Base-by-base conservation (phyloP, 2,888 invertebrate genomes). In the Poecilus cupreus region DNA sequence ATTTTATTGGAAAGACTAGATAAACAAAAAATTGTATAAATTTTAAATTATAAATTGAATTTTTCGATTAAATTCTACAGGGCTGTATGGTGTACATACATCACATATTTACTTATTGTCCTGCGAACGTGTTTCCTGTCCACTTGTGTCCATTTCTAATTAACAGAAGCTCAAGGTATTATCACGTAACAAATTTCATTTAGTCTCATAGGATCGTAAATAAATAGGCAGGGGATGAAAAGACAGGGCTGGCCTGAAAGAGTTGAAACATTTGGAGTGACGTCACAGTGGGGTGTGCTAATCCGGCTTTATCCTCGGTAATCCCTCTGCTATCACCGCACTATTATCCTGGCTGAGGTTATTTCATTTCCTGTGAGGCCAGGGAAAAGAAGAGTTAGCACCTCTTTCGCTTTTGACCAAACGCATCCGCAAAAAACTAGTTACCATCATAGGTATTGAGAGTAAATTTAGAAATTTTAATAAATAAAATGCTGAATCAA, bases 181-280 rank as follows among this genome's bases (percentile, higher is more conserved):
- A 81, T 60, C 60, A 57, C 81, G 43, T 72, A 75, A 81, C 81
- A 81, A 81, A 81, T 81, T 79, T 79, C 79, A 79, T 79, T 78
- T 70, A 70, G 51, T 32, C 37, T 8, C 16, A 11, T 26, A 37
- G 57, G 46, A 13, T 51, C 32, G 75, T 75, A 75, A 81, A 81
- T 81, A 81, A 81, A 81, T 81, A 75, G 46, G 43, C 18, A 22
- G 39, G 32, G 70, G 72, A 79, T 79, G 72, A 37, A 80, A 51
- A 54, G 72, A 72, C 80, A 24, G 43, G 74, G 8, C 78, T 20
- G 39, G n/a, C n/a, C n/a, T 20, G 80, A 80, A 80, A 80, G 80
- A 74, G 80, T 80, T 80, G 57, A 80, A 80, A 80, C 80, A 72
- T 26, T 74, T 77, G 22, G 70, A 54, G 80, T 80, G 80, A 80